Conservation (phyloP, 2,113 vertebrate species). For the Phyllostomus discolor region DNA sequence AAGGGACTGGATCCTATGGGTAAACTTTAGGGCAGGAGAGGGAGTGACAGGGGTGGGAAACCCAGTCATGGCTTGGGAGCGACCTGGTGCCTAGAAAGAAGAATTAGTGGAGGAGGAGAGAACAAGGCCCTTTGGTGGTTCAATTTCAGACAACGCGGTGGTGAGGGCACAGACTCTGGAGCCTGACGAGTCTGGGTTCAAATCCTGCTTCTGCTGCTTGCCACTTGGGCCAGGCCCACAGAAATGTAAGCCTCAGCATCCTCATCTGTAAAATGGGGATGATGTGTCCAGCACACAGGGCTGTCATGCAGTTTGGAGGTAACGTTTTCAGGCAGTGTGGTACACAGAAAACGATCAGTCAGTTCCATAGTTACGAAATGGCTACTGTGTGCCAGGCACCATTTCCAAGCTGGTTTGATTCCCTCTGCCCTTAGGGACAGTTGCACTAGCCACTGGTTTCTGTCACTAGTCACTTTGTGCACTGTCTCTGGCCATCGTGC, state of each 20-base stretch:
- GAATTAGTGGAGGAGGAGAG: background rate
- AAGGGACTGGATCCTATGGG: background rate
- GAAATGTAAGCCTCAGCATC: background rate
- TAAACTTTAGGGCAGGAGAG: background rate
- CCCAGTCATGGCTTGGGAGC: background rate
- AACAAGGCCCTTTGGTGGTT: background rate
- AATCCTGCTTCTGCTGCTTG: background rate
- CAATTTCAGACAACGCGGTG: background rate
- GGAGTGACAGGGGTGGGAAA: background rate
- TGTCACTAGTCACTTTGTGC: background rate
- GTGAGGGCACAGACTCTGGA: background rate
- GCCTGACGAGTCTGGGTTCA: background rate
- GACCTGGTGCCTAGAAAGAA: background rate
- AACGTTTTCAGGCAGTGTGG: background rate
- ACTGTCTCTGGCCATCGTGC: background rate
- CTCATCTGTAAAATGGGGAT: background rate
- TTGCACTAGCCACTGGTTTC: background rate
- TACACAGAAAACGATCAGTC: background rate
- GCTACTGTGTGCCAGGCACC: background rate
- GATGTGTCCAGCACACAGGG: background rate
- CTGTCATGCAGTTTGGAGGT: background rate
- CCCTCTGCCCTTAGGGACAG: background rate
- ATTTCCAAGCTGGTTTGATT: background rate
- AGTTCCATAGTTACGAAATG: background rate
- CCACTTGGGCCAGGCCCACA: background rate